Evolutionary conservation across 2,113 vertebrate genomes (phyloP), one percentile per base, ranked within the genome.

Genomic region (Corythornis vintsioides): DNA sequence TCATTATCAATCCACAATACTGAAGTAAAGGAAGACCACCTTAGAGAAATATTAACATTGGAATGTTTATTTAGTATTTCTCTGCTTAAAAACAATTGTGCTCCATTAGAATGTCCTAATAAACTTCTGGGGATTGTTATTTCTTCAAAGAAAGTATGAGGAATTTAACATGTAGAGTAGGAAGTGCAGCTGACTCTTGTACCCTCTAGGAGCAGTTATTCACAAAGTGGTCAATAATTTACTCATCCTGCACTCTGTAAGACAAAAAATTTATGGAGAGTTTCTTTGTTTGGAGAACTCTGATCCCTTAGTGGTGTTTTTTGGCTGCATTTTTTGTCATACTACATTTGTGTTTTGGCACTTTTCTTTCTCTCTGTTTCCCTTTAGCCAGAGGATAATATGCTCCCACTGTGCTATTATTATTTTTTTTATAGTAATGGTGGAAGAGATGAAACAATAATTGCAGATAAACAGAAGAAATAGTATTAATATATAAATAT

Each of bases 91-190:
- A 87, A 74, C 45, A 57, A 85, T 95, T 94, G 91, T 96, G 24
- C 67, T 89, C 63, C 31, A 59, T 92, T 71, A 91, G 74, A 93
- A 88, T 66, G 93, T 89, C 84, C 89, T 87, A 83, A 61, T 83
- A 76, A 93, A 94, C 94, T 96, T 95, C 93, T 96, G 95, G 91
- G 91, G 93, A 92, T 96, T 96, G 94, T 95, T 95, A 79, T 18
- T 47, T 89, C 94, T 96, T 94, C 94, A 92, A 87, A 96, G 93
- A 89, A 91, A 82, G 35, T 87, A 57, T 69, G 55, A 82, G 64
- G 29, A 57, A 33, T 92, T 70, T 85, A 79, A 38, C 65, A 48
- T 47, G n/a, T 31, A 7, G 55, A 45, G 29, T 87, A 86, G 87
- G 84, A 92, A 82, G 33, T 65, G 16, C 28, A 73, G 29, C 63